A percentile compares a stretch with the other conserved stretches of the same genome.
phyloP scores from a whole-genome alignment of 2,113 vertebrate genomes.

The Amblyornis subalaris region DNA sequence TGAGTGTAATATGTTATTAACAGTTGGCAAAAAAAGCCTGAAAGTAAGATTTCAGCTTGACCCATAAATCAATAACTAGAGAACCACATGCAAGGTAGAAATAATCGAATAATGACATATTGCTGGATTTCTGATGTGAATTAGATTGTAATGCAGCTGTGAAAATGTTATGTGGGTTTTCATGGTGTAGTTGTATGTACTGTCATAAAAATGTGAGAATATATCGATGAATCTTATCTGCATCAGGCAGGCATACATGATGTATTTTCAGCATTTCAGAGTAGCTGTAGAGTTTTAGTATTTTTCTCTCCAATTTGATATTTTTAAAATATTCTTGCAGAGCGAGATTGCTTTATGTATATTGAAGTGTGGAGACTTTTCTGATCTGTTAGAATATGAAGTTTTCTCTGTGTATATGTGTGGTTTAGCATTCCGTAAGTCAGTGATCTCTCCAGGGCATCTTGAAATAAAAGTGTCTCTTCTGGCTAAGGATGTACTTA shows the following conservation, averaged over 20 bases:
- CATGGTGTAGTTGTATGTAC: background rate
- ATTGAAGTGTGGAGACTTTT: background rate
- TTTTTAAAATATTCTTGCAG: background rate
- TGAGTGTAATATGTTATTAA: conserved; percentile 15
- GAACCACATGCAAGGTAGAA: background rate
- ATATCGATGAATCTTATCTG: background rate
- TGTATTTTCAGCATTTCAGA: background rate
- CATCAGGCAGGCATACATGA: background rate
- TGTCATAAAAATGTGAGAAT: background rate
- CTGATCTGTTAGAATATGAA: background rate
- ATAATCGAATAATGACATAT: background rate
- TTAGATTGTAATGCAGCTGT: background rate
- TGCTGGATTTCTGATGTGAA: background rate
- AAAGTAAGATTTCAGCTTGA: conserved; percentile 13
- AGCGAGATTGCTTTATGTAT: background rate
- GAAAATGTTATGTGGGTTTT: background rate
- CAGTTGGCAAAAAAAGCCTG: conserved; percentile 21
- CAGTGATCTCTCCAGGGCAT: background rate
- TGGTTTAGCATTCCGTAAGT: background rate
- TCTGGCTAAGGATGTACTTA: conserved; percentile 19
- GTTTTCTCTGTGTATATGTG: background rate
- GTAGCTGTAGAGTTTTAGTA: background rate
- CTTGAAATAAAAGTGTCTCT: conserved; percentile 19
- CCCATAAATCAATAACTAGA: conserved; percentile 31
- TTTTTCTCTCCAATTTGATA: background rate